Conservation (phyloP, 2,113 vertebrate genomes). For the Pangasianodon gigas region DNA sequence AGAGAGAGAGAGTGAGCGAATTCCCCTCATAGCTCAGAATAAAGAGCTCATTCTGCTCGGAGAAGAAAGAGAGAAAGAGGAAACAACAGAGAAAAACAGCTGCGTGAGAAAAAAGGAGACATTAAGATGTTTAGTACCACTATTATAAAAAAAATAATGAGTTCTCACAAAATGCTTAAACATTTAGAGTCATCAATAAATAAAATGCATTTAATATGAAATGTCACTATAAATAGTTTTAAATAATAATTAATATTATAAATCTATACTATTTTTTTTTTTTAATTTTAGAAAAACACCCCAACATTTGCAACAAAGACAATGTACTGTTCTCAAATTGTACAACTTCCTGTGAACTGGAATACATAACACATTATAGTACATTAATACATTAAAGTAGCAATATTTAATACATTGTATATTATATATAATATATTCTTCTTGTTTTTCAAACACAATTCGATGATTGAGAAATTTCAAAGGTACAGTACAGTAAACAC, state of each 20-base stretch:
- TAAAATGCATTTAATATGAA: neutral
- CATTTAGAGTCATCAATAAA: neutral
- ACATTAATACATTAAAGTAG: too few species aligned
- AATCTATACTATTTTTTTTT: neutral
- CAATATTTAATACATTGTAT: too few species aligned
- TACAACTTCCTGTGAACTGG: neutral
- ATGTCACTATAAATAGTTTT: neutral
- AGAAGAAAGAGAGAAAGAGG: neutral
- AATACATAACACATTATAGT: neutral
- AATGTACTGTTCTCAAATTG: neutral
- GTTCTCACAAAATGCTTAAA: neutral
- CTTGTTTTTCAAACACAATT: too few species aligned
- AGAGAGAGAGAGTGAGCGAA: neutral
- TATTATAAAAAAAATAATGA: neutral
- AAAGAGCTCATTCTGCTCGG: slow-evolving; percentile 17
- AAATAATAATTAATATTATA: neutral
- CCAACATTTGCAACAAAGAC: neutral
- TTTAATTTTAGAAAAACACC: neutral
- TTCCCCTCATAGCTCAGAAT: slow-evolving; percentile 18
- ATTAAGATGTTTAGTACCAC: neutral
- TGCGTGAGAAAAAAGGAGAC: neutral
- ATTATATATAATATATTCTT: too few species aligned
- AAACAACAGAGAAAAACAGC: neutral
- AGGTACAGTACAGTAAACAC: too few species aligned
- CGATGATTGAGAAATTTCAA: too few species aligned